Conservation (phyloP, 2,113 vertebrate species). For the Microtus oregoni region DNA sequence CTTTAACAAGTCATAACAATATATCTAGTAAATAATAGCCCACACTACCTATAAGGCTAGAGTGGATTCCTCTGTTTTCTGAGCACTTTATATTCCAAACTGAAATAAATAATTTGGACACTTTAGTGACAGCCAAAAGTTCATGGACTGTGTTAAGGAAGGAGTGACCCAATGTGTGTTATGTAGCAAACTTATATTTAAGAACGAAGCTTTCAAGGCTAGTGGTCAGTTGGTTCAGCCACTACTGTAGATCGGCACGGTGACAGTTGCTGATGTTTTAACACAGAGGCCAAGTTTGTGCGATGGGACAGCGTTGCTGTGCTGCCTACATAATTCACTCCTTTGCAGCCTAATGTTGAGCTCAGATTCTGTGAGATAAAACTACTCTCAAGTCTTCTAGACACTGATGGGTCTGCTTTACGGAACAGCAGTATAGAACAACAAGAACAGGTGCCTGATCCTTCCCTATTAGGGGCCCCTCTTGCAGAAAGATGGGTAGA, state of each 20-base stretch:
- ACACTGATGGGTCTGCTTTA: slow-evolving; percentile 68
- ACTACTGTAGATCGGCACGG: not conserved
- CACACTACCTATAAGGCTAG: not conserved
- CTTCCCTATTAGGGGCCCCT: slow-evolving; percentile 33
- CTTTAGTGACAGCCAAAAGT: slow-evolving; percentile 67
- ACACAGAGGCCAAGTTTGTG: not conserved
- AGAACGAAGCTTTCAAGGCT: not conserved
- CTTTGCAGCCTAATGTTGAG: slow-evolving; percentile 52
- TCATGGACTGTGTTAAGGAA: not conserved
- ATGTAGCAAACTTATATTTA: not conserved
- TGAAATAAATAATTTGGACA: slow-evolving; percentile 72
- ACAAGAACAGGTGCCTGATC: slow-evolving; percentile 52
- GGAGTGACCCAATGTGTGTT: not conserved
- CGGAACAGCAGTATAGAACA: slow-evolving; percentile 42
- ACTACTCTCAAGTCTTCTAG: slow-evolving; percentile 49
- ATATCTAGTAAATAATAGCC: not conserved
- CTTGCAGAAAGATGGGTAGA: not conserved
- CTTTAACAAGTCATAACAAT: not conserved
- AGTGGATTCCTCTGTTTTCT: slow-evolving; percentile 73
- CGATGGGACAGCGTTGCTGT: not conserved
- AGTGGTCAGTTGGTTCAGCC: not conserved
- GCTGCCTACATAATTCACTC: not conserved
- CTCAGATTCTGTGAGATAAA: slow-evolving; percentile 59
- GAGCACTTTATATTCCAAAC: slow-evolving; percentile 66
- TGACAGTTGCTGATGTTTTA: not conserved